phyloP scores from a whole-genome alignment of 1,140 invertebrate genomes.

The Charaxes varanes region DNA sequence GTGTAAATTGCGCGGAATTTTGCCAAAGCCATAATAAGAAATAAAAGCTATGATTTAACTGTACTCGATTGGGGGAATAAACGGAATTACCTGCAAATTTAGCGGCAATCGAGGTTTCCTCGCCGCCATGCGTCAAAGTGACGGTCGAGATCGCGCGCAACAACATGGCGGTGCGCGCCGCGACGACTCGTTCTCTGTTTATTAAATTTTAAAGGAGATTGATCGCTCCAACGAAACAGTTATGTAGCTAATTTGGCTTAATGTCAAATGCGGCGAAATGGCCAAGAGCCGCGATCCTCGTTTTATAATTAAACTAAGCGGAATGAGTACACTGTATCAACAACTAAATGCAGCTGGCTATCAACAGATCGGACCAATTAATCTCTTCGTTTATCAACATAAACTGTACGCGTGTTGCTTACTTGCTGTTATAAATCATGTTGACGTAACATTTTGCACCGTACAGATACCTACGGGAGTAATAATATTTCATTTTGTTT shows the following conservation, averaged over 20 bases:
- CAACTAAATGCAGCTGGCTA: slow-evolving; percentile 2
- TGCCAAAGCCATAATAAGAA: slow-evolving; percentile 36
- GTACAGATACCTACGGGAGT: background rate
- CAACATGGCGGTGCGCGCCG: slow-evolving; percentile 9
- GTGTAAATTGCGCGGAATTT: slow-evolving; percentile 41
- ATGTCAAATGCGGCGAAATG: slow-evolving; percentile 24
- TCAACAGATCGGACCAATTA: slow-evolving; percentile 4
- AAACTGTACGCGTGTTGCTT: background rate
- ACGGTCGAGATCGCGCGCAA: slow-evolving; percentile 20
- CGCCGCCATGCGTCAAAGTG: slow-evolving; percentile 38
- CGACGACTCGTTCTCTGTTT: slow-evolving; percentile 18
- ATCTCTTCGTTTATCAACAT: slow-evolving; percentile 1
- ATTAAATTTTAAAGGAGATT: slow-evolving; percentile 45
- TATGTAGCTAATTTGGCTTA: slow-evolving; percentile 42
- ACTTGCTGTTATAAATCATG: background rate
- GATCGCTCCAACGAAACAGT: slow-evolving; percentile 40
- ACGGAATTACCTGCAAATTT: slow-evolving; percentile 37
- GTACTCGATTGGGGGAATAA: slow-evolving; percentile 27
- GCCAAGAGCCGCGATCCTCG: background rate
- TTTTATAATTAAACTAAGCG: slow-evolving; percentile 18
- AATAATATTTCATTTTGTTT: background rate
- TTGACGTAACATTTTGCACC: background rate
- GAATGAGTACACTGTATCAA: slow-evolving; percentile 12
- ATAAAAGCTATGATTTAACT: slow-evolving; percentile 50
- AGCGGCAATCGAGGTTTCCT: slow-evolving; percentile 37